A percentile compares a stretch with the other conserved stretches of the same genome.
phyloP scores from a whole-genome alignment of 2,113 vertebrate genomes.

The Diphyllodes magnificus region DNA sequence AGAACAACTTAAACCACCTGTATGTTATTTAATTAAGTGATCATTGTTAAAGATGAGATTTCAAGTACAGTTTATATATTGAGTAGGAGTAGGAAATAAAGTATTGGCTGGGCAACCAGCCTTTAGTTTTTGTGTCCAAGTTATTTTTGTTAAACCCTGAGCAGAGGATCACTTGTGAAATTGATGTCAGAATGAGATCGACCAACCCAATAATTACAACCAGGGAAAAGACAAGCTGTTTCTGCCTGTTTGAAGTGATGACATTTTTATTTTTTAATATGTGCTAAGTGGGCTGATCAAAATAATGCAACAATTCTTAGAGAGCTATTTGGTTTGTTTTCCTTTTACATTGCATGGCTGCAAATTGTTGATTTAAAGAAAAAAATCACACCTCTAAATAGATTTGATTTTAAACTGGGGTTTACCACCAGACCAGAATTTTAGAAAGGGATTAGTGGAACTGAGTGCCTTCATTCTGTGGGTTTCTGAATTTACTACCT shows the following conservation, averaged over 20 bases:
- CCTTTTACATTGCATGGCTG: background rate
- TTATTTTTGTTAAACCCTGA: background rate
- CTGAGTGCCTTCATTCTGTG: background rate
- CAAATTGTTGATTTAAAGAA: background rate
- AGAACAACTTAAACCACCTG: background rate
- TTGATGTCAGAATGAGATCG: background rate
- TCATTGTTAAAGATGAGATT: background rate
- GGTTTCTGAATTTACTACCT: background rate
- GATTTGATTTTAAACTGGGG: background rate
- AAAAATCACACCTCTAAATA: background rate
- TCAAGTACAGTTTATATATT: background rate
- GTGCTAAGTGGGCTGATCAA: background rate
- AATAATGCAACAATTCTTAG: background rate
- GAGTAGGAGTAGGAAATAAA: background rate
- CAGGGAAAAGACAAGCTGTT: background rate
- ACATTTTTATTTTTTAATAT: background rate
- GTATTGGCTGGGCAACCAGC: background rate
- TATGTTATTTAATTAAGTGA: slow-evolving; percentile 25
- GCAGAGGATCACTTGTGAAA: background rate
- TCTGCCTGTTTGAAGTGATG: background rate
- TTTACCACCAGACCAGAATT: no score
- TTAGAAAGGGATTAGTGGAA: background rate
- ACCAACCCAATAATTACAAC: background rate
- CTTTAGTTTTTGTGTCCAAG: background rate
- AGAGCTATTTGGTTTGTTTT: background rate